phyloP scores from a whole-genome alignment of 2,797 vertebrate genomes.

The Pristis pectinata region DNA sequence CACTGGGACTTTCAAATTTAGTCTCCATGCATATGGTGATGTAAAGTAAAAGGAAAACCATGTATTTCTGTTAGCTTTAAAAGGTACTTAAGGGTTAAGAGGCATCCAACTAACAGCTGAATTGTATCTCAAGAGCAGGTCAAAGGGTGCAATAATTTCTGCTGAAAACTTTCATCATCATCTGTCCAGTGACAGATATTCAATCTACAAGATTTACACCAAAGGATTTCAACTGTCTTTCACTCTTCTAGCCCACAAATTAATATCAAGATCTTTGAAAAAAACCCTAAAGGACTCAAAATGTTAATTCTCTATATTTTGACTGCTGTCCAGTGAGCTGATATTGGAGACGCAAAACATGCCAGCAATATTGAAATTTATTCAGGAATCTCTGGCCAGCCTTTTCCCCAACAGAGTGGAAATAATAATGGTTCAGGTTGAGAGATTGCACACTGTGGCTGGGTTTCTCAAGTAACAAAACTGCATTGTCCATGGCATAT shows the following conservation, averaged over 20 bases:
- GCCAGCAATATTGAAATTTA: neutral
- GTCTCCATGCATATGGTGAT: neutral
- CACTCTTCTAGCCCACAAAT: neutral
- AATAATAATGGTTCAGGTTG: neutral
- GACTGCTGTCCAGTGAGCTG: neutral
- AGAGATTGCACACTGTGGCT: neutral
- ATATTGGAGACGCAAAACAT: neutral
- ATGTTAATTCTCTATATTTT: constrained; percentile 16
- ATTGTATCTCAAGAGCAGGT: constrained; percentile 15
- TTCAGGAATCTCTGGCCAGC: neutral
- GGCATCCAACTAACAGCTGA: neutral
- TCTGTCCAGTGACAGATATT: neutral
- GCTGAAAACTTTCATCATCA: neutral
- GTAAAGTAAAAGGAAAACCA: neutral
- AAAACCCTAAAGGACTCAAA: neutral
- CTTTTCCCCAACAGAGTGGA: neutral
- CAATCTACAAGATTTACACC: neutral
- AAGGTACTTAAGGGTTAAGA: neutral
- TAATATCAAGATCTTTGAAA: neutral
- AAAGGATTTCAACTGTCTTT: constrained; percentile 5
- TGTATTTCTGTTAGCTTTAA: neutral
- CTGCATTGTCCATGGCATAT: neutral
- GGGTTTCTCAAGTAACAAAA: neutral
- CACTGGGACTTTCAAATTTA: too few species aligned
- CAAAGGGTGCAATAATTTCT: constrained; percentile 21